Base-by-base conservation (phyloP, 2,113 vertebrate genomes). In the Bostrychus sinensis region DNA sequence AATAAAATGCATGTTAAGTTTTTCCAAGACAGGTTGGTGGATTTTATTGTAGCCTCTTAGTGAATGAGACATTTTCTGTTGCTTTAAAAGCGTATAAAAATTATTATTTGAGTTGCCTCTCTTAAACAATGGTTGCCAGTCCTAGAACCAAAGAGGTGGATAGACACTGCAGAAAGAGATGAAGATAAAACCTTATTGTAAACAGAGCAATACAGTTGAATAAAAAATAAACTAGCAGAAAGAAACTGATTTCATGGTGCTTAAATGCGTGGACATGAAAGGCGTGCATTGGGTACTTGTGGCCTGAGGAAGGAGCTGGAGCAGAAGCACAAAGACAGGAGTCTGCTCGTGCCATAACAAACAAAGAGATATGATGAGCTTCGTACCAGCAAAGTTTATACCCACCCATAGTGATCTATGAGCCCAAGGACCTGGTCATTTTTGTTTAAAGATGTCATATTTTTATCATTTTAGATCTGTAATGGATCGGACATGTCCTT, bases 251-350 rank as follows among this genome's bases (percentile, higher is more conserved):
- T 87, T 86, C 82, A 87, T 59, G 67, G 85, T 89, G 80, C 66
- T 67, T 89, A 83, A 60, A 76, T 84, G 77, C 42, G 58, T 83
- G 82, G 82, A 87, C 78, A 83, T 78, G 76, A 80, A 79, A 83
- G 82, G 70, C 57, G 68, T 88, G 86, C 82, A 88, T 85, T 88
- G 77, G 87, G 88, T 82, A 80, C 56, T 38, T 60, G 70, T 70
- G 73, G 88, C 86, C 89, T 76, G 64, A 74, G 80, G 87, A 82
- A 78, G 73, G 73, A 74, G 81, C 64, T 89, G 82, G 74, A 89
- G 84, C 89, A 88, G 87, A 91, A 86, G 80, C 23, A 51, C 58
- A 56, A 55, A 38, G 20, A 53, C 2, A 62, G 42, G 56, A 1
- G 45, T 56, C 46, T 36, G 50, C 45, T 26, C 56, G 46, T 43